Evolutionary conservation across 2,797 vertebrate species (phyloP).

Genomic region (Coendou prehensilis): DNA sequence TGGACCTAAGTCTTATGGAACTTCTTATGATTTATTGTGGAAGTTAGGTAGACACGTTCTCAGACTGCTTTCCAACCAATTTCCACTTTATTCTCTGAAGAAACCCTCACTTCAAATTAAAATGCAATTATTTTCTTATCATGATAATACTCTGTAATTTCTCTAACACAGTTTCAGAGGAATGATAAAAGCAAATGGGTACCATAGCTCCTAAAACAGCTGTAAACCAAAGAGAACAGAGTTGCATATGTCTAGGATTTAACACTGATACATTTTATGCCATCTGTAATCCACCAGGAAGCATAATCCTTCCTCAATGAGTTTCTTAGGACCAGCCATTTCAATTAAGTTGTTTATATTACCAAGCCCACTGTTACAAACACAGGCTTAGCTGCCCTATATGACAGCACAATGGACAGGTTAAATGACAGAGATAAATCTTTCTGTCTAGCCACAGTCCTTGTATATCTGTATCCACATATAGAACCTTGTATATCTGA

Average conservation of each 20-base stretch:
- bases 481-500: no score
- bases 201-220: conserved; percentile 66
- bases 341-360: conserved; percentile 82
- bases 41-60: conserved; percentile 45
- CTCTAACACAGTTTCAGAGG: conserved; percentile 77
- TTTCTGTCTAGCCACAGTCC: conserved; percentile 40
- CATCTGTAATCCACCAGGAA: conserved; percentile 76
- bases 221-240: conserved; percentile 67
- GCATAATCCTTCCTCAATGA: conserved; percentile 71
- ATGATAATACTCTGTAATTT: conserved; percentile 81
- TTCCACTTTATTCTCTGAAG: conserved; percentile 79
- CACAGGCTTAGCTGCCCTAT: conserved; percentile 40
- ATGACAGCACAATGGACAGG: not conserved
- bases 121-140: conserved; percentile 85
- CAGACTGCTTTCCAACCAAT: conserved; percentile 65
- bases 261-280: conserved; percentile 70
- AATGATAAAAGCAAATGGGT: conserved; percentile 78
- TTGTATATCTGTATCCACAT: not conserved
- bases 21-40: not conserved
- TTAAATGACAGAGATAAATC: conserved; percentile 70
- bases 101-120: conserved; percentile 83
- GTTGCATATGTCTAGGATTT: conserved; percentile 79
- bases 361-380: conserved; percentile 62
- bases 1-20: not conserved
- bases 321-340: conserved; percentile 79